Conservation (phyloP, 1,140 invertebrate genomes). For the Phenacoccus solenopsis region DNA sequence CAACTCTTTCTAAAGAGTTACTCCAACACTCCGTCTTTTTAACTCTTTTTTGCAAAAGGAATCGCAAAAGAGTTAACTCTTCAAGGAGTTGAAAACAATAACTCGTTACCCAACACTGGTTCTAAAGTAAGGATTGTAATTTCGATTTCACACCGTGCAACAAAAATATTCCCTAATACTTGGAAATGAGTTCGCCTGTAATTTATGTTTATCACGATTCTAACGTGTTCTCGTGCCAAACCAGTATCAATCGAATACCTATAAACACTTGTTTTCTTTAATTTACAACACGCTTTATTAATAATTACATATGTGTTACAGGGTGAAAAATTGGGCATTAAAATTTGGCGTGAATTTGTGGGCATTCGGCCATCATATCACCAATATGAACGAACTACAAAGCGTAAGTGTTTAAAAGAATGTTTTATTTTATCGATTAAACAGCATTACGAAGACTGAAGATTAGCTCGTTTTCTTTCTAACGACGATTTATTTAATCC, state of each 20-base stretch:
- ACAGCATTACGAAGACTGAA: not conserved
- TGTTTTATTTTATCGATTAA: not conserved
- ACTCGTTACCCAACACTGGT: no score
- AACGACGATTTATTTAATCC: not conserved
- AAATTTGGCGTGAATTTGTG: conserved; percentile 78
- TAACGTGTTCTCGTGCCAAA: no score
- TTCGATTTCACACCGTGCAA: no score
- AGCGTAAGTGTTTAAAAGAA: conserved; percentile 48
- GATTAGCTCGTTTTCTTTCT: not conserved
- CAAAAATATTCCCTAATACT: no score
- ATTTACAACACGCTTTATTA: not conserved
- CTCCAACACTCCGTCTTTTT: no score
- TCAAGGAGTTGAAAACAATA: no score
- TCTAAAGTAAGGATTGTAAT: no score
- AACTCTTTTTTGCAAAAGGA: no score
- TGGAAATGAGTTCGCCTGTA: not conserved
- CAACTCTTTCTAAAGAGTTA: no score
- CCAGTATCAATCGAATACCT: no score
- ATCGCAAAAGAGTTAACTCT: no score
- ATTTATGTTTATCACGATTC: not conserved
- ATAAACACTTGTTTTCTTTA: no score
- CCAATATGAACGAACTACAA: conserved; percentile 75
- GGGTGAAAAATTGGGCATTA: conserved; percentile 79
- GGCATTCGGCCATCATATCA: conserved; percentile 73
- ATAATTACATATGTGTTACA: conserved; percentile 38